Evolutionary conservation across 1,140 invertebrate species (phyloP), one percentile per base, ranked within the genome.

Genomic region (Aphaenogaster ashmeadi): DNA sequence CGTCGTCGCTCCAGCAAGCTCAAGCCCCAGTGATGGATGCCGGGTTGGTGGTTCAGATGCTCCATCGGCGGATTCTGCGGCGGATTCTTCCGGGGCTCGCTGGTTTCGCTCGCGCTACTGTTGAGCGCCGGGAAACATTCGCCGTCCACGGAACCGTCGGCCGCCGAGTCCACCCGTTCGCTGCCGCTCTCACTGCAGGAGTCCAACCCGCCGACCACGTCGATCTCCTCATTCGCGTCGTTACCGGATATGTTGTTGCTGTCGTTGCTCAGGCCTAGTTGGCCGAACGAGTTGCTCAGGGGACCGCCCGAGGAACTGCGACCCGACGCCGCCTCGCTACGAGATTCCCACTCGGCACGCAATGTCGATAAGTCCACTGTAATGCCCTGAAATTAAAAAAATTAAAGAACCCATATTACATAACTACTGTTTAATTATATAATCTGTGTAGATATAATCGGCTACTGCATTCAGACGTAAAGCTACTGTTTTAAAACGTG

Each of bases 321-420:
- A 50, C 92, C 92, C 41, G 94, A 92, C 18, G 93, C 93, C 0
- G 93, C 93, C 0, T 94, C 93, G 71, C 96, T 97, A 60, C 97
- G 95, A 80, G 97, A 97, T 94, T 98, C 98, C 94, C 98, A 97
- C 92, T 98, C 98, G n/a, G 96, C 94, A 11, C 96, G 94, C 36
- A 99, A 95, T 0, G 98, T 98, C 89, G 98, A 98, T 78, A 99
- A 93, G 93, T 98, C 98, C 11, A 99, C 98, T 36, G 97, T 97
- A 89, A 99, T 98, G 77, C 98, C 98, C 95, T 95, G 91, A 8
- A 91, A 92, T 71, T n/a, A 83, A 38, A 11, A 33, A 47, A 75
- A 60, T 27, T 1, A 47, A 84, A 27, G 6, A 60, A n/a, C 27
- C 8, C 15, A 9, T 56, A 44, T 50, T 69, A 69, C 21, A 15